Base-by-base conservation (phyloP, 2,888 invertebrate species). In the Timandra comae region DNA sequence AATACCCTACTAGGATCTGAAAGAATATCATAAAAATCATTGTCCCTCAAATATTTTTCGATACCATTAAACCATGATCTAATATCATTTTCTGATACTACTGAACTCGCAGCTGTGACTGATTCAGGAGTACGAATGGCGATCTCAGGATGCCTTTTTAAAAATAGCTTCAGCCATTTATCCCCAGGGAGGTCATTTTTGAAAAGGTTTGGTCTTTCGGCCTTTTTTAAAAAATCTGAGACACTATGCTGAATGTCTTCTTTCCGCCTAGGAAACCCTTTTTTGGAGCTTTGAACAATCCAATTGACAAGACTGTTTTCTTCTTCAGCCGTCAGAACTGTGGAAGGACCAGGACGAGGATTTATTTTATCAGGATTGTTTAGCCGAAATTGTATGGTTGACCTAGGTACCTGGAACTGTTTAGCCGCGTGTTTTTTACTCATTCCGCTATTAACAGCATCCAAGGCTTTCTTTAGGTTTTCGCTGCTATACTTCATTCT, bases 21-120 rank as follows among this genome's bases (percentile, higher is more conserved):
- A 6, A 28, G 11, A 20, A 28, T 28, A 5, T 38, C 9, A 29
- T 33, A 33, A n/a, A 38, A 27, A 29, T 8, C 22, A 20, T 31
- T 19, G 8, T 28, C 28, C 25, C 30, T 29, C 10, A 29, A 10
- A 21, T 29, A 29, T 29, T n/a, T 21, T 29, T 29, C 29, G 8
- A 29, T 29, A 16, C 8, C 29, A 7, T 29, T 13, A 35, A 56
- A 58, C 56, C 59, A 57, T 9, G 30, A 30, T 39, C 35, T 46
- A 5, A 56, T 52, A 33, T 59, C 24, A 28, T 9, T 20, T 28
- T 28, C 28, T 21, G 28, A 19, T 20, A 28, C 28, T 43, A 56
- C 53, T 10, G 46, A 38, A 26, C 54, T 60, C 12, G 56, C 52
- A 20, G 43, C 33, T 16, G 58, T 57, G 10, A 58, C 53, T 21